A percentile compares a stretch with the other conserved stretches of the same genome.
phyloP scores from a whole-genome alignment of 2,888 invertebrate genomes.

The Dynastes grantii region DNA sequence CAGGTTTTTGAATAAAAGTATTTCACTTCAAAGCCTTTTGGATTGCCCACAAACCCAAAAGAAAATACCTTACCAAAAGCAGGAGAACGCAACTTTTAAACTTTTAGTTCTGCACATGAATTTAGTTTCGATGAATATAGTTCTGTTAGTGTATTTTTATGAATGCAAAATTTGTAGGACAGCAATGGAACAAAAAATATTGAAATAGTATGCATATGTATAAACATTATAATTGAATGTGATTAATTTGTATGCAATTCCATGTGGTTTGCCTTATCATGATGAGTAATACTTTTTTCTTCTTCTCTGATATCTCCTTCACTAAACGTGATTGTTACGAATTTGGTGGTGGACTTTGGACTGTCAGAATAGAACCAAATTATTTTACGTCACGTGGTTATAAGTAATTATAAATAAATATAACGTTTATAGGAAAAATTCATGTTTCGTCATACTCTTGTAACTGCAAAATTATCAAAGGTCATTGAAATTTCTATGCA shows the following conservation, averaged over 20 bases:
- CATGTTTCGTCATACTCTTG: neutral
- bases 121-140: no score
- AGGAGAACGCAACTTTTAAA: no score
- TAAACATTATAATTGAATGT: neutral
- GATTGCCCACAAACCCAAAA: no score
- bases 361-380: slow-evolving; percentile 17
- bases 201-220: neutral
- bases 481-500: neutral
- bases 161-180: no score
- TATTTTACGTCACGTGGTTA: slow-evolving; percentile 13
- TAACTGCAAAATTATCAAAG: neutral
- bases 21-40: no score
- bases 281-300: slow-evolving; percentile 8
- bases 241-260: slow-evolving; percentile 14
- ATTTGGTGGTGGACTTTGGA: slow-evolving; percentile 11
- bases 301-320: neutral
- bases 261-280: slow-evolving; percentile 18
- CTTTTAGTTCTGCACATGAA: no score
- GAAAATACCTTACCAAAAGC: no score
- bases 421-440: neutral
- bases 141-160: no score
- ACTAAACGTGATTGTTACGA: slow-evolving; percentile 13
- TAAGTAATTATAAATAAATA: slow-evolving; percentile 1
- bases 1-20: no score
- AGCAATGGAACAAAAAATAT: no score